phyloP scores from a whole-genome alignment of 2,113 vertebrate species.

The Podiceps cristatus region DNA sequence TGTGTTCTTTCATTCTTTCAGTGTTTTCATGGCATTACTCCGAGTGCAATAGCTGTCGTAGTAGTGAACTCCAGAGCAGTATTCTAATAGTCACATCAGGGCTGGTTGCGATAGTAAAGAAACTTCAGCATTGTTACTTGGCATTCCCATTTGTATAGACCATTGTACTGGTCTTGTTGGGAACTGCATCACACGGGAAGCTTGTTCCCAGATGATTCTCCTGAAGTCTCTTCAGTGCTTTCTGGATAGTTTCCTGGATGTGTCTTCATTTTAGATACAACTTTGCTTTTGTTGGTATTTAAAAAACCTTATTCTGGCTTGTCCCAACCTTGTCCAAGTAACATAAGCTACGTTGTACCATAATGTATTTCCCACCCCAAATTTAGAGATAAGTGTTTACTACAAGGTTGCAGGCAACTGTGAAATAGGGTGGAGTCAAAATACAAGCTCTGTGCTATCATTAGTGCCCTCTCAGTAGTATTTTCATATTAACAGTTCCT shows the following conservation, averaged over 20 bases:
- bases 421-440: neutral
- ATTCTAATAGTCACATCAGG: neutral
- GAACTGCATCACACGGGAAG: neutral
- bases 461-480: neutral
- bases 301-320: neutral
- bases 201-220: neutral
- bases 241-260: neutral
- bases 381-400: neutral
- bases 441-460: neutral
- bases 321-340: neutral
- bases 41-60: neutral
- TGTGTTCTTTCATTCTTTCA: accelerated
- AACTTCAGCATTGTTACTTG: neutral
- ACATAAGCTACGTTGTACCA: neutral
- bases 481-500: neutral
- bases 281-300: neutral
- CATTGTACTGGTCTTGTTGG: neutral
- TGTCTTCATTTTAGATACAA: neutral
- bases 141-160: accelerated
- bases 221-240: neutral
- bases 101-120: neutral
- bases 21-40: neutral
- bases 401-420: neutral
- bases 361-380: neutral
- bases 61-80: neutral